These are phyloP conservation scores for Phyllostomus hastatus DNA, from an alignment of 2,113 vertebrate genomes.

Conservation along the genomic window DNA sequence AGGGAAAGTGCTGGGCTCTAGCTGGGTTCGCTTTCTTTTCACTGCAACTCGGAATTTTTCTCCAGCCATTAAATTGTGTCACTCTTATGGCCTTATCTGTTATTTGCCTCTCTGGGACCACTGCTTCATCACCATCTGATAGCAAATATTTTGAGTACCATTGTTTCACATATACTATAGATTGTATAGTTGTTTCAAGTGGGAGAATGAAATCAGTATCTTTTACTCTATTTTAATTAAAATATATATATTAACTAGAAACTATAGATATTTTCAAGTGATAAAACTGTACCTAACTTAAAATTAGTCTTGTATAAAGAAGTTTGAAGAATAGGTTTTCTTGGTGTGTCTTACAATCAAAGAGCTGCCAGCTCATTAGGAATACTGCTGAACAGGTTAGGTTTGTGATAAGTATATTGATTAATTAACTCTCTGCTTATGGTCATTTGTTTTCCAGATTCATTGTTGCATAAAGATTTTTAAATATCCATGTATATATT, in stretches of 20 bases:
- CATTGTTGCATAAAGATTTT: background rate
- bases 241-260: background rate
- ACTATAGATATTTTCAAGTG: background rate
- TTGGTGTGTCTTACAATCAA: background rate
- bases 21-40: background rate
- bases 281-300: background rate
- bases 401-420: background rate
- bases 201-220: background rate
- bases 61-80: background rate
- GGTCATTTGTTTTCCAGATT: background rate
- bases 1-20: background rate
- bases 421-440: background rate
- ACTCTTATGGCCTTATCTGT: background rate
- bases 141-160: background rate
- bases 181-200: background rate
- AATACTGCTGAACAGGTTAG: background rate
- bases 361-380: background rate
- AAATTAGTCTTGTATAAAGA: background rate
- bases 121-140: background rate
- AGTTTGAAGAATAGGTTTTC: background rate
- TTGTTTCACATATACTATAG: background rate
- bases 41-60: background rate
- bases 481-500: background rate
- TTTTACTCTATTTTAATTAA: background rate
- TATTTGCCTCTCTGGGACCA: background rate